Conservation (phyloP, 2,797 vertebrate genomes). For the Allobates femoralis region DNA sequence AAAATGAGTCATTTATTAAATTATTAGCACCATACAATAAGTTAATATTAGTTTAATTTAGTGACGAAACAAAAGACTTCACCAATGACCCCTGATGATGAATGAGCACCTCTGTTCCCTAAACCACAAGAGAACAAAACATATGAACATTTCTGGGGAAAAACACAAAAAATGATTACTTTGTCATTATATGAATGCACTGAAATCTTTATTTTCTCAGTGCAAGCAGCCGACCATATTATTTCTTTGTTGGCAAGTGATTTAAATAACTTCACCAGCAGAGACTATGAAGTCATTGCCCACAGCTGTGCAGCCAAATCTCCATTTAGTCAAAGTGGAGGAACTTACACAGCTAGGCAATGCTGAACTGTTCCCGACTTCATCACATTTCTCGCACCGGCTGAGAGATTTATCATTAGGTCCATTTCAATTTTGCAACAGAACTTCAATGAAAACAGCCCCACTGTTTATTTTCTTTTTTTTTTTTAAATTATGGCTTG, state of each 20-base stretch:
- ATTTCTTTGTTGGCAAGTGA: slow-evolving; percentile 55
- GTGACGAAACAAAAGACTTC: slow-evolving; percentile 44
- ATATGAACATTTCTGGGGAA: slow-evolving; percentile 47
- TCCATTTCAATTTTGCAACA: slow-evolving; percentile 51
- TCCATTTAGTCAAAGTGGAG: slow-evolving; percentile 45
- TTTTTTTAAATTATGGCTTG: slow-evolving; percentile 45
- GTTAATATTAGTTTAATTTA: slow-evolving; percentile 52
- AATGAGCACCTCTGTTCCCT: slow-evolving; percentile 30
- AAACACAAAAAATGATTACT: slow-evolving; percentile 57
- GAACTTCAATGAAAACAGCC: slow-evolving; percentile 46
- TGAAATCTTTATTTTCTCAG: slow-evolving; percentile 53
- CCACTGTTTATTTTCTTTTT: slow-evolving; percentile 51
- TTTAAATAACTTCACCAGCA: slow-evolving; percentile 51
- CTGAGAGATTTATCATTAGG: slow-evolving; percentile 57
- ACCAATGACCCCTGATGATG: slow-evolving; percentile 40
- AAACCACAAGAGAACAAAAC: slow-evolving; percentile 35
- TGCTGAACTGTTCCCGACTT: slow-evolving; percentile 41
- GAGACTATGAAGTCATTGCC: slow-evolving; percentile 57
- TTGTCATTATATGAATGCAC: slow-evolving; percentile 39
- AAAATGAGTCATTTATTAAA: slow-evolving; percentile 29
- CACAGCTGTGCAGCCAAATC: slow-evolving; percentile 56
- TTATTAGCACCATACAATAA: slow-evolving; percentile 36
- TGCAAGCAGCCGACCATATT: slow-evolving; percentile 43
- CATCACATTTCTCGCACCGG: slow-evolving; percentile 36
- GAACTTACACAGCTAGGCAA: slow-evolving; percentile 53